Base-by-base conservation (phyloP, 1,140 invertebrate species). In the Bombus waltoni region DNA sequence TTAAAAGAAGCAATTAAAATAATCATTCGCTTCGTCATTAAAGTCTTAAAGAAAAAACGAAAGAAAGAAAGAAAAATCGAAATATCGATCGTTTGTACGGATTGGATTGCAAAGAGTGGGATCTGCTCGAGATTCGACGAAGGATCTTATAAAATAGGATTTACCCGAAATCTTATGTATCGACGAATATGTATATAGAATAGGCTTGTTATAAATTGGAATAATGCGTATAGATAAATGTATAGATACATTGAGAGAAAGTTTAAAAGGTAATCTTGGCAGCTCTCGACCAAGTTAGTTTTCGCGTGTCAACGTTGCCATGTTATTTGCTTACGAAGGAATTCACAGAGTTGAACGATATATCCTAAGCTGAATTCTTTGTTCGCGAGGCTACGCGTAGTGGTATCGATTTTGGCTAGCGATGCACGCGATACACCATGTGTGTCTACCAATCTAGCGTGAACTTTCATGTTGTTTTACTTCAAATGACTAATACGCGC, bases 401-500 rank as follows among this genome's bases (percentile, higher is more conserved):
- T 32, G 32, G 42, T 85, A 85, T 85, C 83, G 83, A 85, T 85
- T 73, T 53, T 62, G 76, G 53, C 57, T 70, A 47, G 38, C 65
- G 57, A 78, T 65, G 65, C 74, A 38, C 44, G 65, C 68, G 53
- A 73, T 72, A 53, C 53, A 47, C 28, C 25, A 13, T 35, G 35
- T 40, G 44, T 72, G 57, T 40, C n/a, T 10, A 22, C n/a, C 53
- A 28, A 15, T 83, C 47, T n/a, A 18, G 38, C 35, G 28, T 15
- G 40, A 18, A 83, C 47, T 53, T 83, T 32, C 15, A 5, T 15
- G 38, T 62, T 35, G 32, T 53, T 73, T 62, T 57, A 42, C 35
- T 35, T n/a, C 0, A 28, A 28, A 40, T 11, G 35, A 57, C n/a
- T 62, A 62, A 62, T 62, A 62, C 59, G 28, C 28, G 59, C 28